phyloP scores from a whole-genome alignment of 2,888 invertebrate species.

The Allolobophora icterica region DNA sequence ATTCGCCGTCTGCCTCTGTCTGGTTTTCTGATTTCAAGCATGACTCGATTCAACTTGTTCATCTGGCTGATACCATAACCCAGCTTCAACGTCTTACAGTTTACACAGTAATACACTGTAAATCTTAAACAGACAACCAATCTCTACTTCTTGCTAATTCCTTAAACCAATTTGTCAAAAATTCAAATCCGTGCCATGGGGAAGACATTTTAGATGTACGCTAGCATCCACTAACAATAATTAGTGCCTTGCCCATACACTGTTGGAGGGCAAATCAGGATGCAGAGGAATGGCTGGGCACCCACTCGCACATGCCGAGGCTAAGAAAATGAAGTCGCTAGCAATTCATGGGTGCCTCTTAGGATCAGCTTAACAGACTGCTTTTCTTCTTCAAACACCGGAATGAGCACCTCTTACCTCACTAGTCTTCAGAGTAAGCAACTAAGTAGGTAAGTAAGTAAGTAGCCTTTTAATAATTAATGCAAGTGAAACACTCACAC shows the following conservation, averaged over 20 bases:
- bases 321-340: background rate
- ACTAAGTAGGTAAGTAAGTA: too few relatives aligned
- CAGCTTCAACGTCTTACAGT: too few relatives aligned
- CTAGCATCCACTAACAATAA: background rate
- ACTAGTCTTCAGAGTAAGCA: background rate
- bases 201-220: background rate
- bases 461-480: too few relatives aligned
- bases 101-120: too few relatives aligned
- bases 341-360: background rate
- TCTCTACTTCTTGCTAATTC: too few relatives aligned
- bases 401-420: background rate
- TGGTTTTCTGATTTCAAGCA: too few relatives aligned
- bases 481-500: too few relatives aligned
- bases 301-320: background rate
- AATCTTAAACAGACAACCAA: too few relatives aligned
- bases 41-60: too few relatives aligned
- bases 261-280: background rate
- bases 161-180: background rate
- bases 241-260: background rate
- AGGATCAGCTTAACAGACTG: background rate
- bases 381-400: background rate
- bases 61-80: too few relatives aligned
- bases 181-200: background rate
- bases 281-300: background rate
- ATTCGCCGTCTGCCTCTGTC: too few relatives aligned